These are phyloP conservation scores for Capreolus pygargus DNA, from an alignment of 2,113 vertebrate species.

Conservation along the genomic window DNA sequence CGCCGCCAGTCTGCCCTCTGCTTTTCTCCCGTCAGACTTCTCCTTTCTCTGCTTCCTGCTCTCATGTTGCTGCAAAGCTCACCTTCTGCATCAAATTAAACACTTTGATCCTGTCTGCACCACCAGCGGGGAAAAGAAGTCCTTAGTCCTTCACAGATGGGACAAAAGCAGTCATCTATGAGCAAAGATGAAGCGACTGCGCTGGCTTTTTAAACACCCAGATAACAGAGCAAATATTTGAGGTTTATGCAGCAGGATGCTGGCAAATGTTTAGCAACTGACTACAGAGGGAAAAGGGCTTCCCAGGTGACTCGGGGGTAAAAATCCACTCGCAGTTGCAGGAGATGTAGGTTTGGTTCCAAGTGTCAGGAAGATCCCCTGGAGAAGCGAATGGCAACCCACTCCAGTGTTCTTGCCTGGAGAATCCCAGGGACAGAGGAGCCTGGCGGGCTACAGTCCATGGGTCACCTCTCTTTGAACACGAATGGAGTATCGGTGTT, in stretches of 20 bases:
- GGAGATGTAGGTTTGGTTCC: not conserved
- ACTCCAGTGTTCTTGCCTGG: not conserved
- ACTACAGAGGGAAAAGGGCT: not conserved
- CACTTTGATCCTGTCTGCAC: not conserved
- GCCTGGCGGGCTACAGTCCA: fast-evolving
- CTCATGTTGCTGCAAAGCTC: fast-evolving
- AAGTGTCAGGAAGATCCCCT: not conserved
- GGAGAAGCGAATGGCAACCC: not conserved
- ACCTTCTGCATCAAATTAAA: not conserved
- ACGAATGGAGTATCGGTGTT: not conserved
- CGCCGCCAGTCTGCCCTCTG: not conserved
- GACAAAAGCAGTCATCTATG: not conserved
- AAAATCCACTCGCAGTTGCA: not conserved
- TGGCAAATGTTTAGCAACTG: not conserved
- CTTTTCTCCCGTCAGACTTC: not conserved
- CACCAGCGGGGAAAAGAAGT: not conserved
- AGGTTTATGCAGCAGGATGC: not conserved
- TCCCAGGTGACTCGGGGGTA: not conserved
- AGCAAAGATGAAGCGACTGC: not conserved
- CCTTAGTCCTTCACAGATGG: too few relatives aligned
- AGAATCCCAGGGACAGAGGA: not conserved
- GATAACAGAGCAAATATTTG: not conserved
- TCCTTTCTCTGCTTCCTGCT: not conserved
- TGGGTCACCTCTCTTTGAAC: not conserved
- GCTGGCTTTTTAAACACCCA: not conserved